These are phyloP conservation scores for Oncopeltus fasciatus DNA, from an alignment of 1,140 invertebrate species.

Conservation along the genomic window DNA sequence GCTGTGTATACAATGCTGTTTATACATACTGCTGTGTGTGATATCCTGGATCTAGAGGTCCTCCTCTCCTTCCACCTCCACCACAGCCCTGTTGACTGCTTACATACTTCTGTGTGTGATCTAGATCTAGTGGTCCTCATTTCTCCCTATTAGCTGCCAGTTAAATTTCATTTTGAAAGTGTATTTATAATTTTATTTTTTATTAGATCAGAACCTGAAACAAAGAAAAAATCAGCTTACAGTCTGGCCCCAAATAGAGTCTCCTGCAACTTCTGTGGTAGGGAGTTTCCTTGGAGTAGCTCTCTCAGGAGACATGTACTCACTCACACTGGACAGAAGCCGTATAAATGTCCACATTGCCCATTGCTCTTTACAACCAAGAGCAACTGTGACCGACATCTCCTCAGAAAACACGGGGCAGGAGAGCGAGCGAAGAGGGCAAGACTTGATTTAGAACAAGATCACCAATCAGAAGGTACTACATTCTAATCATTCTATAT, in stretches of 20 bases:
- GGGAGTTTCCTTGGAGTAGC: conserved; percentile 91
- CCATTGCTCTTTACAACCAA: conserved; percentile 89
- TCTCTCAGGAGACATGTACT: conserved; percentile 81
- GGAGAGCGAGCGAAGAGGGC: neutral
- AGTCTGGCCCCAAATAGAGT: conserved; percentile 85
- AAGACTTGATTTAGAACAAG: neutral
- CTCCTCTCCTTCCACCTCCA: too few species aligned
- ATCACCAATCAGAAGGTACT: neutral
- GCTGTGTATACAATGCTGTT: too few species aligned
- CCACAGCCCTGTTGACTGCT: too few species aligned
- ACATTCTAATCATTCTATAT: too few species aligned
- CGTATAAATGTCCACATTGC: conserved; percentile 85
- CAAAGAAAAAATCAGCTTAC: conserved; percentile 87
- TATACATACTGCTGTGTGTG: too few species aligned
- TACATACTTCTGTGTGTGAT: too few species aligned
- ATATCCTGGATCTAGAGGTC: too few species aligned
- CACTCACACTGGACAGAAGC: conserved; percentile 93
- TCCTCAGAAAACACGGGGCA: conserved; percentile 38
- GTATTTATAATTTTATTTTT: conserved; percentile 9
- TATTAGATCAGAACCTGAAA: conserved; percentile 34
- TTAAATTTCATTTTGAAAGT: too few species aligned
- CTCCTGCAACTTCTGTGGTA: conserved; percentile 76
- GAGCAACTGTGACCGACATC: conserved; percentile 88
- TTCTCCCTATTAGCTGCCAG: too few species aligned
- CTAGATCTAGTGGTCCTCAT: too few species aligned